Evolutionary conservation across 2,888 invertebrate genomes (phyloP).

Genomic region (Apamea epomidion): DNA sequence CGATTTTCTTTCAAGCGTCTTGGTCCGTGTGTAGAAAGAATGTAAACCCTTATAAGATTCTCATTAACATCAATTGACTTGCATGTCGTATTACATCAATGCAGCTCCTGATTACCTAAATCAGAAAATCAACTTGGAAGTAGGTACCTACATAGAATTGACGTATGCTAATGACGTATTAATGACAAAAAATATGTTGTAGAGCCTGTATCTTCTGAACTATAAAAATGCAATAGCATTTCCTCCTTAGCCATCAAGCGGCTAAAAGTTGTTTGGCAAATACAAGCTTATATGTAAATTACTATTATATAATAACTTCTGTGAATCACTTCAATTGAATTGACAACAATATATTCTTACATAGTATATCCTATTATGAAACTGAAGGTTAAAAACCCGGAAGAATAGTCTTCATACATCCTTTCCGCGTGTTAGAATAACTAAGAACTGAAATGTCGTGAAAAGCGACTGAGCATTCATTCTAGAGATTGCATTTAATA

Average conservation of each 20-base stretch:
- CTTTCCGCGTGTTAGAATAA: conserved; percentile 64
- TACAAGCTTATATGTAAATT: conserved; percentile 55
- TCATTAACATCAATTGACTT: conserved; percentile 54
- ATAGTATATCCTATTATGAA: conserved; percentile 64
- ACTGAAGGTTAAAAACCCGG: conserved; percentile 77
- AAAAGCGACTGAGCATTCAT: conserved; percentile 35
- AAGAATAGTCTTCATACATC: conserved; percentile 70
- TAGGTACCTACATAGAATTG: conserved; percentile 28
- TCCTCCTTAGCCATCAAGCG: conserved; percentile 36
- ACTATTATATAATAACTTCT: conserved; percentile 46
- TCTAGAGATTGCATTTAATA: background rate
- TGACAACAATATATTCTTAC: conserved; percentile 64
- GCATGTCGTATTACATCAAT: conserved; percentile 54
- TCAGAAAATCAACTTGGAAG: conserved; percentile 41
- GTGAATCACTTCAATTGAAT: conserved; percentile 57
- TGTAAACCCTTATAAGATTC: conserved; percentile 50
- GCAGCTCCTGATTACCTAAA: conserved; percentile 46
- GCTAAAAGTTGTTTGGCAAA: conserved; percentile 44
- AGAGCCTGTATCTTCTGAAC: conserved; percentile 31
- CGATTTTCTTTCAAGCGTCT: conserved; percentile 51
- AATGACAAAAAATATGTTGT: conserved; percentile 28
- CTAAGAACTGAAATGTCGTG: conserved; percentile 57
- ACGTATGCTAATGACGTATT: conserved; percentile 51
- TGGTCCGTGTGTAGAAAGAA: conserved; percentile 54
- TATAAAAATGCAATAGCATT: conserved; percentile 45